Evolutionary conservation across 2,113 vertebrate species (phyloP).

Genomic region (Pterophyllum scalare): DNA sequence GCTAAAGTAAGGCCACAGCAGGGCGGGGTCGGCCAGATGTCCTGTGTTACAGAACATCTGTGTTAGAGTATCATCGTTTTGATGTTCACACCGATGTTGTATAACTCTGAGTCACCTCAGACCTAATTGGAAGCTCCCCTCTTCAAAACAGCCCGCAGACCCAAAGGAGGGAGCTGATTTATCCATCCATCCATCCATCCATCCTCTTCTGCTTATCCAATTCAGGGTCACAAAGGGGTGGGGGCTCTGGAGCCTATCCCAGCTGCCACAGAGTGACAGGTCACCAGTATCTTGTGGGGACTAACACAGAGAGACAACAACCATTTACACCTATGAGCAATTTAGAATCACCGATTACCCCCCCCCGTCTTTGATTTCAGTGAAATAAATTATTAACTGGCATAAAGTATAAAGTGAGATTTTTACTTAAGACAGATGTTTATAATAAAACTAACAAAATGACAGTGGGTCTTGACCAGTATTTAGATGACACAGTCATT

Average conservation of each 20-base stretch:
- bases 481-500: no score
- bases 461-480: not conserved
- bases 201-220: no score
- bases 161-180: not conserved
- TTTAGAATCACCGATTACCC: no score
- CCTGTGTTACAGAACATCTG: not conserved
- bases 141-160: rapidly evolving
- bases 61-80: not conserved
- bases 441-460: not conserved
- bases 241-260: no score
- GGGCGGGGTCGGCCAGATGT: not conserved
- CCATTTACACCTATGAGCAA: no score
- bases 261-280: no score
- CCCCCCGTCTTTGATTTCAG: not conserved
- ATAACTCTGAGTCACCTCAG: not conserved
- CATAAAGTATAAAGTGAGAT: not conserved
- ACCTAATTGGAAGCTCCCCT: not conserved
- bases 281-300: no score
- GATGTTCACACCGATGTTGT: no score
- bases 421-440: not conserved
- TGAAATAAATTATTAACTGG: not conserved
- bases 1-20: no score
- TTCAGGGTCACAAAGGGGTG: no score
- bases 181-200: no score
- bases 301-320: no score